phyloP scores from a whole-genome alignment of 2,888 invertebrate species.

The Erebia ligea region DNA sequence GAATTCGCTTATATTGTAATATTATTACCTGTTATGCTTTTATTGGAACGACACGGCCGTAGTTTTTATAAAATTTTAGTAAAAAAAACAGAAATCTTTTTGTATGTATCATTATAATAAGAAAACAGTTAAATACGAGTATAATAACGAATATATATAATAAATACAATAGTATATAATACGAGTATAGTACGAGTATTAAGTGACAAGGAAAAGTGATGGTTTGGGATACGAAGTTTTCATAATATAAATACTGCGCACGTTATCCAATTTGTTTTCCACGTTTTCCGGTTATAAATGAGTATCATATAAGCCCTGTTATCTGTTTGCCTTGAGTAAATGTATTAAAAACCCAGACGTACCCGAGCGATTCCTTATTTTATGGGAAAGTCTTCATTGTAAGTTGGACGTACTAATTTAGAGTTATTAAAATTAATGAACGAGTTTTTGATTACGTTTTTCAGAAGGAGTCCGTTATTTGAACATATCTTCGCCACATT shows the following conservation, averaged over 20 bases:
- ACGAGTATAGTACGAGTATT: not conserved
- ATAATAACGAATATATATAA: not conserved
- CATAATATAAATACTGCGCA: not conserved
- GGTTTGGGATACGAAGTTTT: not conserved
- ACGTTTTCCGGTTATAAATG: not conserved
- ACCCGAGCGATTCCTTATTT: not conserved
- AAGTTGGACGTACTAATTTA: no score
- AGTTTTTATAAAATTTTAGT: no score
- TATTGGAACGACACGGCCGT: no score
- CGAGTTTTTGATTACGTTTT: no score
- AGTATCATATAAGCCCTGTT: not conserved
- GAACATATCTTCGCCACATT: no score
- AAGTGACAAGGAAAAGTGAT: not conserved
- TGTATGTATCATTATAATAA: not conserved
- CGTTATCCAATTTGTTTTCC: conserved; percentile 9
- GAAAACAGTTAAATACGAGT: not conserved
- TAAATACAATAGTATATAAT: no score
- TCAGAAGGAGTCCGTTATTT: no score
- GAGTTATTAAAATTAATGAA: no score
- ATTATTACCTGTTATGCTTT: no score
- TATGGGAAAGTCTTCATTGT: no score
- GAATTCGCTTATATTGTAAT: no score
- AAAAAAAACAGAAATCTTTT: not conserved
- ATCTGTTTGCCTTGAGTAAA: conserved; percentile 5
- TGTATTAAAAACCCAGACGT: conserved; percentile 2